Conservation (phyloP, 1,140 invertebrate genomes). For the Steinernema khuongi region DNA sequence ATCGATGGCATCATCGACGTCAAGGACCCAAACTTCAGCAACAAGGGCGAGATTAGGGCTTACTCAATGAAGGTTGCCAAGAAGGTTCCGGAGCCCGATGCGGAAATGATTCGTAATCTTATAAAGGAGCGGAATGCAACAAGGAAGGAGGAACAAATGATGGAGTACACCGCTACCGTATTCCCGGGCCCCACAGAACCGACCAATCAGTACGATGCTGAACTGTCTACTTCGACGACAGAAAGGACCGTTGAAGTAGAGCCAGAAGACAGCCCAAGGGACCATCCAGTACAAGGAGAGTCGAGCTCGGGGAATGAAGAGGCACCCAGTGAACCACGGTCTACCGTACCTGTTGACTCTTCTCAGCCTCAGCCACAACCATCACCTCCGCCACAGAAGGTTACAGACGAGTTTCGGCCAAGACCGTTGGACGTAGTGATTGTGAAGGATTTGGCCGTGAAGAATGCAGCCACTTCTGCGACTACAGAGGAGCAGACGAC, state of each 20-base stretch:
- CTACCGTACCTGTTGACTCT: too few relatives aligned
- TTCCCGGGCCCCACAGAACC: not conserved
- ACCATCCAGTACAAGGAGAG: too few relatives aligned
- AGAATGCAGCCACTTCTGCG: not conserved
- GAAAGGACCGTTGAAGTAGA: too few relatives aligned
- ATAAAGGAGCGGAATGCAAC: not conserved
- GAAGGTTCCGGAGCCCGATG: not conserved
- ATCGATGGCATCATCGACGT: not conserved
- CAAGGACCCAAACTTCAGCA: not conserved
- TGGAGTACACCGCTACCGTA: not conserved
- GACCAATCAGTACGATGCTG: not conserved
- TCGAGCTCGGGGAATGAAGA: too few relatives aligned
- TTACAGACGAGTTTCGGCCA: not conserved
- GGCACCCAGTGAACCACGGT: too few relatives aligned
- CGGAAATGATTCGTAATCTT: not conserved
- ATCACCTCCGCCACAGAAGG: not conserved
- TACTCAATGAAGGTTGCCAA: conserved; percentile 3
- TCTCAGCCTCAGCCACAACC: not conserved
- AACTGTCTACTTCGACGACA: too few relatives aligned
- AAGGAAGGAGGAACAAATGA: not conserved
- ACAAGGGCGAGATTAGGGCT: not conserved
- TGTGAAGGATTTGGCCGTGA: not conserved
- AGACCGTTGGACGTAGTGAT: not conserved
- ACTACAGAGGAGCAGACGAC: not conserved
- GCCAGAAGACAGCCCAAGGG: too few relatives aligned